These are phyloP conservation scores for Sebastes fasciatus DNA, from an alignment of 2,113 vertebrate species.

Conservation along the genomic window DNA sequence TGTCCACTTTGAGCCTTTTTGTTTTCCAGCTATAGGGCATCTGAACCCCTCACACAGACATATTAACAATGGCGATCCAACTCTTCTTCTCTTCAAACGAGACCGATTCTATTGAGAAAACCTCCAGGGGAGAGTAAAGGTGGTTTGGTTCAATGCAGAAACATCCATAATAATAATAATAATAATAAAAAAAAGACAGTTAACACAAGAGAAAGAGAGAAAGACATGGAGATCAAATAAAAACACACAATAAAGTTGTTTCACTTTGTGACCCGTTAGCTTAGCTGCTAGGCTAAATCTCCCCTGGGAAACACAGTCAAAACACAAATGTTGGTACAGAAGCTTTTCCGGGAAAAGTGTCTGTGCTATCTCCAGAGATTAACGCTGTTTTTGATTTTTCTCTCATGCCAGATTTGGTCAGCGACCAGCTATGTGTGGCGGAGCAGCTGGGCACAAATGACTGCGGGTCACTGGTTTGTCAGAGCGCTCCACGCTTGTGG, in stretches of 20 bases:
- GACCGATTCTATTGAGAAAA: conserved; percentile 51
- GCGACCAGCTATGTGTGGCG: conserved; percentile 49
- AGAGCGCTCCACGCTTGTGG: conserved; percentile 33
- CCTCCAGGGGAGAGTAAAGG: conserved; percentile 24
- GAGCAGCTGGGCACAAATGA: conserved; percentile 54
- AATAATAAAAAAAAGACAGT: background rate
- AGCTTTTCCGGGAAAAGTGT: conserved; percentile 16
- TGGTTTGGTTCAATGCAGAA: too few species aligned
- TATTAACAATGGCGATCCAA: conserved; percentile 36
- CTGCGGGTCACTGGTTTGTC: conserved; percentile 54
- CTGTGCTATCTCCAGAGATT: conserved; percentile 33
- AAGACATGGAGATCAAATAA: conserved; percentile 37
- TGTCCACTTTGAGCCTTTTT: conserved; percentile 32
- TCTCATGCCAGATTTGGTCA: conserved; percentile 41
- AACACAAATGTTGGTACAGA: conserved; percentile 49
- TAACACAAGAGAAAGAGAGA: background rate
- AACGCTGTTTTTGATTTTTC: background rate
- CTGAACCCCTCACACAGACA: conserved; percentile 35
- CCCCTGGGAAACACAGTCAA: conserved; percentile 53
- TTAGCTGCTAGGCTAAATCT: conserved; percentile 46
- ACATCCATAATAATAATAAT: too few species aligned
- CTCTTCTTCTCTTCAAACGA: conserved; percentile 54
- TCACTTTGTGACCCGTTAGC: conserved; percentile 28
- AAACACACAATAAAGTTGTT: conserved; percentile 31
- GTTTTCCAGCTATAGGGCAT: background rate